Evolutionary conservation across 2,113 vertebrate genomes (phyloP).

Genomic region (Oncorhynchus nerka): DNA sequence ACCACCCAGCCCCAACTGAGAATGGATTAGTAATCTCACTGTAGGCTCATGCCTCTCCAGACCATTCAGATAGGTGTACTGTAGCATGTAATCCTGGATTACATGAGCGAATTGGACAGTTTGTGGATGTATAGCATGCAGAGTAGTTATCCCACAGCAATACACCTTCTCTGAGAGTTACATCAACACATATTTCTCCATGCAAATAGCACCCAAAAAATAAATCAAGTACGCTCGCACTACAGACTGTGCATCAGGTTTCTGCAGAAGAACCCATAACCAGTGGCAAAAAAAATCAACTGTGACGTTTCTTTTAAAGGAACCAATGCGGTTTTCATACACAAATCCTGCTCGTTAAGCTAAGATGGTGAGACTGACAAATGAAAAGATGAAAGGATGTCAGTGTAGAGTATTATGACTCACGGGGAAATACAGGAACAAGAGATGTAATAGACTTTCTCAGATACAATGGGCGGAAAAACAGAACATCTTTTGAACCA

Average conservation of each 20-base stretch:
- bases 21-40: slow-evolving; percentile 22
- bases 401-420: slow-evolving; percentile 4
- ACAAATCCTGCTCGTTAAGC: background rate
- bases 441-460: background rate
- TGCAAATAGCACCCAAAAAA: slow-evolving; percentile 15
- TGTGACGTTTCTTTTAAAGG: background rate
- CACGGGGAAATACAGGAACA: background rate
- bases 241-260: slow-evolving; percentile 26
- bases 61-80: background rate
- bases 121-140: slow-evolving; percentile 45
- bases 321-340: slow-evolving; percentile 13
- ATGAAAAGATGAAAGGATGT: background rate
- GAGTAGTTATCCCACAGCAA: slow-evolving; percentile 25
- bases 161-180: too few relatives aligned
- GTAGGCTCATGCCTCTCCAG: slow-evolving; percentile 40
- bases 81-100: slow-evolving; percentile 55
- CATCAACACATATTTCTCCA: slow-evolving; percentile 5
- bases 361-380: slow-evolving; percentile 21
- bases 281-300: background rate
- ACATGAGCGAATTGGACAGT: slow-evolving; percentile 24
- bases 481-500: too few relatives aligned
- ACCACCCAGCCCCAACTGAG: background rate
- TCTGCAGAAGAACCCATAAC: slow-evolving; percentile 15
- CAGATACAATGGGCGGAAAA: background rate
- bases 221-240: background rate